phyloP scores from a whole-genome alignment of 2,113 vertebrate species.

The Cariama cristata region DNA sequence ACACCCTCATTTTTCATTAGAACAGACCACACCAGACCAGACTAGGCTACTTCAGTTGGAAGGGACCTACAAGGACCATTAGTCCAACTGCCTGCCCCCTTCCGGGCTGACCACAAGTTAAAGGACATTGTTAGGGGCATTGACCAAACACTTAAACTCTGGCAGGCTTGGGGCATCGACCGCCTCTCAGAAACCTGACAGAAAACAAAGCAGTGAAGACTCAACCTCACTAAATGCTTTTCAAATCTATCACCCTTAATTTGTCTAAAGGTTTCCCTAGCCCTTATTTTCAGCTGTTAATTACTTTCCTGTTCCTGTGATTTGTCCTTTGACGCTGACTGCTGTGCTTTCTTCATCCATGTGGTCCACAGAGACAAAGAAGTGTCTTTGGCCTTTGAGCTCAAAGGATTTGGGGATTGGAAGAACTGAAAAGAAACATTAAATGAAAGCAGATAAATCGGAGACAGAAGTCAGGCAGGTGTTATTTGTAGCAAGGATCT shows the following conservation, averaged over 20 bases:
- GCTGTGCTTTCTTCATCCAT: not conserved
- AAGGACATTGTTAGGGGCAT: too few species aligned
- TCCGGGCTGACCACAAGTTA: not conserved
- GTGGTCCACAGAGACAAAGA: not conserved
- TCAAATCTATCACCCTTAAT: not conserved
- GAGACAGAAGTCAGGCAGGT: not conserved
- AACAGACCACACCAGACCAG: too few species aligned
- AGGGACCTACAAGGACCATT: fast-evolving
- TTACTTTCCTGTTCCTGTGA: not conserved
- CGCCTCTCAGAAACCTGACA: not conserved
- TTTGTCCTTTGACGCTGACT: not conserved
- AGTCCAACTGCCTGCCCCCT: not conserved
- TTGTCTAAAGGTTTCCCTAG: not conserved
- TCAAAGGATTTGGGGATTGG: not conserved
- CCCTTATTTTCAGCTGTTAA: not conserved
- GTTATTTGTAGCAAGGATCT: not conserved
- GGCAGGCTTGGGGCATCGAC: too few species aligned
- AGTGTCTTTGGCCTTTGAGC: not conserved
- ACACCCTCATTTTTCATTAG: not conserved
- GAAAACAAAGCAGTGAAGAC: not conserved
- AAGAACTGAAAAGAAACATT: not conserved
- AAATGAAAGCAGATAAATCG: not conserved
- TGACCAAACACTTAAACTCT: not conserved
- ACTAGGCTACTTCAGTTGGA: not conserved
- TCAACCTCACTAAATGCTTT: not conserved